Percentiles rank a stretch among this genome's conserved stretches.
Evolutionary conservation across 2,797 vertebrate genomes (phyloP).

Genomic region (Dallia pectoralis): DNA sequence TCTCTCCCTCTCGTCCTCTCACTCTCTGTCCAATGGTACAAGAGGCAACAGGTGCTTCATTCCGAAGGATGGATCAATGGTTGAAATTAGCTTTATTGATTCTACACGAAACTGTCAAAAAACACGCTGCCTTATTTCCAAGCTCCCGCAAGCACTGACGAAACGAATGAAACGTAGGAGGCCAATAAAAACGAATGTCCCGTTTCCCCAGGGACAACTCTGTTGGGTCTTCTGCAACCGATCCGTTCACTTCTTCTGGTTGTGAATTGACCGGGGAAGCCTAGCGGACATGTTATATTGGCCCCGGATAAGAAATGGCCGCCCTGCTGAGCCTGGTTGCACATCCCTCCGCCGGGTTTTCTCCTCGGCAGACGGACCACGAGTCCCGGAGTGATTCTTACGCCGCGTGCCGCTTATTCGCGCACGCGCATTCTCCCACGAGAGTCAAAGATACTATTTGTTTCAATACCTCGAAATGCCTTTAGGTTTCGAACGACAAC

Average conservation of each 20-base stretch:
- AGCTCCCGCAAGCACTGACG: background rate
- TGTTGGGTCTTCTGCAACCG: background rate
- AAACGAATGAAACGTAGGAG: background rate
- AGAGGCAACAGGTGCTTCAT: constrained; percentile 2
- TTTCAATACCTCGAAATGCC: background rate
- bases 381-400: background rate
- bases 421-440: background rate
- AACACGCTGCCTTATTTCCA: background rate
- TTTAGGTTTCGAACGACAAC: background rate
- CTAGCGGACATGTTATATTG: background rate
- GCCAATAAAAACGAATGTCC: background rate
- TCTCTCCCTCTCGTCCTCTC: background rate
- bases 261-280: background rate
- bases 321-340: background rate
- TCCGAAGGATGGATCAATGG: constrained; percentile 1
- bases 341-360: background rate
- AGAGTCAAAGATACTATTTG: background rate
- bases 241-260: background rate
- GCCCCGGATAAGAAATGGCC: background rate
- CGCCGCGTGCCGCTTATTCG: background rate
- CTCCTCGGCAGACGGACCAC: background rate
- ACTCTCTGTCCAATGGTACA: background rate
- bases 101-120: background rate
- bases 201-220: no score
- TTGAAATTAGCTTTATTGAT: background rate